Evolutionary conservation across 2,797 vertebrate genomes (phyloP), one percentile per base, ranked within the genome.

Genomic region (Dendrocincla fuliginosa): DNA sequence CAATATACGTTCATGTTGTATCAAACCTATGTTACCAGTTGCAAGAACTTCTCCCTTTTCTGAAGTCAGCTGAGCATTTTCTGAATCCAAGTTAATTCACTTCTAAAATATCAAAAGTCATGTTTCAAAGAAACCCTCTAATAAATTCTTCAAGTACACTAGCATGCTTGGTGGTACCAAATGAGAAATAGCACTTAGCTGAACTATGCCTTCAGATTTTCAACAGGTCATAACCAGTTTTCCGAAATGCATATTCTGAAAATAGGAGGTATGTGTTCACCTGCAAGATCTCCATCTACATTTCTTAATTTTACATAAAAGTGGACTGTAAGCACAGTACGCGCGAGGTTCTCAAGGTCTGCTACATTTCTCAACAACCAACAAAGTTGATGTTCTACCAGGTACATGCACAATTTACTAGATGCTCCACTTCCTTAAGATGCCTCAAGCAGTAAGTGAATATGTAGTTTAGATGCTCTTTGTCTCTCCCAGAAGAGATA

Each of bases 401-500:
- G 59, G 56, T 39, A 91, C 3, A 0, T 5, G 33, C 28, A 49
- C 57, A 10, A 49, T 49, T 91, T 69, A 68, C 81, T 71, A 73
- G 65, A 56, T 6, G 19, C 28, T 91, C 55, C 52, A 33, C 33
- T 73, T 71, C 79, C 7, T 4, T 25, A 89, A 52, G 61, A 92
- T 57, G 47, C 39, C 64, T 87, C 85, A 90, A 93, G 67, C 47
- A 59, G 49, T 42, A 60, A 50, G 17, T 20, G 64, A 89, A 13
- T 9, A 85, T 3, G 23, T 63, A 78, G 44, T 55, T 82, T 37
- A 70, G n/a, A 85, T 64, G 32, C 50, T 70, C 75, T 88, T 77
- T 93, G 67, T 87, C 80, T 88, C 68, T 89, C 63, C 52, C 74
- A 83, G 71, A 64, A 78, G 41, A 96, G 88, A 96, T 2, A 9